Percentiles rank a stretch among this genome's conserved stretches.
Conservation (phyloP, 1,140 invertebrate species). For the Steinernema khuongi region DNA sequence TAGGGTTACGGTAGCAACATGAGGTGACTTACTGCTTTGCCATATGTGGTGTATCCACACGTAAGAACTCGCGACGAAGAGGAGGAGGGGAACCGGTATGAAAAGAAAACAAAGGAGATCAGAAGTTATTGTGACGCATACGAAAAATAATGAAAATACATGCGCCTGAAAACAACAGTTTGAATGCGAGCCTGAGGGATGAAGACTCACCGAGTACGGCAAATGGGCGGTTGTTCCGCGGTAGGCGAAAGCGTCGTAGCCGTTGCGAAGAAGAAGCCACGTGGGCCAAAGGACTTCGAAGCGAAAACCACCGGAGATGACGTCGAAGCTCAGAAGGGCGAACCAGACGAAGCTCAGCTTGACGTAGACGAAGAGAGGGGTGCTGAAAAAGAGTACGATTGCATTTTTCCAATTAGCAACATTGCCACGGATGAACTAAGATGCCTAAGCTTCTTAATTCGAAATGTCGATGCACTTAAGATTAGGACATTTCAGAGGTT, state of each 20-base stretch:
- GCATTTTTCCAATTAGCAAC: neutral
- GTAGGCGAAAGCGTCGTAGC: constrained; percentile 7
- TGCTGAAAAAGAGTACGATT: neutral
- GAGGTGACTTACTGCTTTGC: neutral
- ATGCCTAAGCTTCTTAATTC: no score
- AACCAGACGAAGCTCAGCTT: neutral
- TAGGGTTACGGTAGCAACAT: neutral
- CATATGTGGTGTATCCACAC: constrained; percentile 12
- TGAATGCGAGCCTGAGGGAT: neutral
- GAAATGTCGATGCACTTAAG: no score
- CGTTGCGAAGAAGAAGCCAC: neutral
- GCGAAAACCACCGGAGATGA: constrained; percentile 4
- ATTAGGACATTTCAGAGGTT: no score
- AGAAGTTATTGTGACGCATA: constrained; percentile 13
- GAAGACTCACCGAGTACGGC: neutral
- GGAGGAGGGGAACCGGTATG: constrained; percentile 6
- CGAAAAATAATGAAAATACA: constrained; percentile 8
- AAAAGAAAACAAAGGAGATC: constrained; percentile 13
- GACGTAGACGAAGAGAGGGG: neutral
- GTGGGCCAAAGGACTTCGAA: constrained; percentile 5
- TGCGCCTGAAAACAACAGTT: constrained; percentile 8
- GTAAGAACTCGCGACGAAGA: constrained; percentile 8
- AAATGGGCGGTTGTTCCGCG: neutral
- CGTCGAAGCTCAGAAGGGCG: neutral
- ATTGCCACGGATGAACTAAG: no score